A percentile compares a stretch with the other conserved stretches of the same genome.
phyloP scores from a whole-genome alignment of 2,888 invertebrate genomes.

The Itoplectis maculator region DNA sequence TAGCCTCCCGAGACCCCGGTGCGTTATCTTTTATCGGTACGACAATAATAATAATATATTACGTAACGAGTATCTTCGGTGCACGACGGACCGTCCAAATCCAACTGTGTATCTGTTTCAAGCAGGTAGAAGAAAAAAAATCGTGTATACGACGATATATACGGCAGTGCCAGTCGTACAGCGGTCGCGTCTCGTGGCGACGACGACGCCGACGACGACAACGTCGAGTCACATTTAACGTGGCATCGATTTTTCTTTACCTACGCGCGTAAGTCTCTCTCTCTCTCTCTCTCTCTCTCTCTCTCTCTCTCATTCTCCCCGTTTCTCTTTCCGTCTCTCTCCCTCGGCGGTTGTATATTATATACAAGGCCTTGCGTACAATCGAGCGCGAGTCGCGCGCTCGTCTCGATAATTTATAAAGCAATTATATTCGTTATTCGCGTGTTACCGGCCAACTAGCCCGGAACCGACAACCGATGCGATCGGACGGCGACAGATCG shows the following conservation, averaged over 20 bases:
- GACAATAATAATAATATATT: conserved; percentile 4
- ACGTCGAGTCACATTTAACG: conserved; percentile 52
- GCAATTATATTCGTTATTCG: conserved; percentile 37
- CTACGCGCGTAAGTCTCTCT: conserved; percentile 18
- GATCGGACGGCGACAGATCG: conserved; percentile 1
- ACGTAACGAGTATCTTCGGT: neutral
- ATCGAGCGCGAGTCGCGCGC: conserved; percentile 57
- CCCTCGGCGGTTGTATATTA: conserved; percentile 2
- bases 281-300: neutral
- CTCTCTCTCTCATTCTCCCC: neutral
- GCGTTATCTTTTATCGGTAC: conserved; percentile 3
- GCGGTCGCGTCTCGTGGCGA: conserved; percentile 23
- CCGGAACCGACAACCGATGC: neutral
- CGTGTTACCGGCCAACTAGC: conserved; percentile 1
- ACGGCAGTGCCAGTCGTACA: neutral
- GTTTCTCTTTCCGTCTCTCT: neutral
- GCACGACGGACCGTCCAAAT: neutral
- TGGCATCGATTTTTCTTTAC: conserved; percentile 51
- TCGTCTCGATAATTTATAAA: conserved; percentile 54
- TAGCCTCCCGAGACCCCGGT: neutral
- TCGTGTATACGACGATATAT: conserved; percentile 5
- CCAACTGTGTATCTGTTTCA: neutral
- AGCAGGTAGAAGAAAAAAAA: neutral
- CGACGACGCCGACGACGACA: conserved; percentile 42
- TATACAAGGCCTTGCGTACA: conserved; percentile 20